Percentiles rank a stretch among this genome's conserved stretches.
These are phyloP conservation scores for Calyptomena viridis DNA, from an alignment of 2,113 vertebrate species.

Conservation along the genomic window DNA sequence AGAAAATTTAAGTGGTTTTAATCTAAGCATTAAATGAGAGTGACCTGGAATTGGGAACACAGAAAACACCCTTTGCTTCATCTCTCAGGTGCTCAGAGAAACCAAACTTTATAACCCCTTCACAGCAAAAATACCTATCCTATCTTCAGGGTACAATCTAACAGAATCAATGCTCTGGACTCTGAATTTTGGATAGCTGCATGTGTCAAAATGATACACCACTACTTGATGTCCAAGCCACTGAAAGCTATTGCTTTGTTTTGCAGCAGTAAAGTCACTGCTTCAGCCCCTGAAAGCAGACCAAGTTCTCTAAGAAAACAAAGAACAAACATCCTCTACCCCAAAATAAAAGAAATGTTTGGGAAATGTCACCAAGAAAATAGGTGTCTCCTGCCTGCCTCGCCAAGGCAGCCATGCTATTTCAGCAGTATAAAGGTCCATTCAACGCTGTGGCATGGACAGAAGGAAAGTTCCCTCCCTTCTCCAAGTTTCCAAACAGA, in stretches of 20 bases:
- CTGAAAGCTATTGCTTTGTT: not conserved
- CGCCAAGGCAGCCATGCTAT: not conserved
- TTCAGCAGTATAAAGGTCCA: not conserved
- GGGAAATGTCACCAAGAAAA: not conserved
- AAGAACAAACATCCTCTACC: not conserved
- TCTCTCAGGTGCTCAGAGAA: not conserved
- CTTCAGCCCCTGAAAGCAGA: not conserved
- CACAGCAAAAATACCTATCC: not conserved
- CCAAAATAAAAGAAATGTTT: not conserved
- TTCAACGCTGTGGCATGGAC: not conserved
- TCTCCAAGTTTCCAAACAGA: constrained; percentile 45
- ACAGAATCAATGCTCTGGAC: not conserved
- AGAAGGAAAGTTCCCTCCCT: constrained; percentile 16
- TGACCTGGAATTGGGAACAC: not conserved
- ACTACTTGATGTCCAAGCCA: not conserved
- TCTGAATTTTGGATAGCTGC: not conserved
- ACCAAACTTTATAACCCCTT: not conserved
- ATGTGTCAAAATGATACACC: not conserved
- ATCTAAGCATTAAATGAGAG: not conserved
- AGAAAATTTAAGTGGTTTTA: not conserved
- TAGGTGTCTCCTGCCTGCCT: not conserved
- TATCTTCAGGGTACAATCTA: not conserved
- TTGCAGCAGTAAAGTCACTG: not conserved
- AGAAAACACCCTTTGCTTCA: not conserved
- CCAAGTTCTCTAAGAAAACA: not conserved